These are phyloP conservation scores for Gephyroberyx darwinii DNA, from an alignment of 2,797 vertebrate genomes.

Conservation along the genomic window DNA sequence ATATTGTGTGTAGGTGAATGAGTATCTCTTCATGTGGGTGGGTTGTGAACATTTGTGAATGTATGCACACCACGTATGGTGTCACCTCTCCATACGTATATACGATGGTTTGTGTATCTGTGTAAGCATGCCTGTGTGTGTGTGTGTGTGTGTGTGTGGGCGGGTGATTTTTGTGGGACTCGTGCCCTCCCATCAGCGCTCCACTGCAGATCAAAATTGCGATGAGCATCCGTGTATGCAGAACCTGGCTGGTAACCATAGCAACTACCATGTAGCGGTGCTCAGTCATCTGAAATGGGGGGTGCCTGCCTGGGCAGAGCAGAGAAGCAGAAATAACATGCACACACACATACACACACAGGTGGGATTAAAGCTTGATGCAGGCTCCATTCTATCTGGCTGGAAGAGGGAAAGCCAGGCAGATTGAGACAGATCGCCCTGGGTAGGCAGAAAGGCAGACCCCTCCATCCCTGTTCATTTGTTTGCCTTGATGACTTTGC, in stretches of 20 bases:
- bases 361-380: slow-evolving; percentile 54
- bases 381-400: slow-evolving; percentile 35
- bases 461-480: slow-evolving; percentile 46
- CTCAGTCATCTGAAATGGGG: slow-evolving; percentile 75
- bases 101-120: slow-evolving; percentile 13
- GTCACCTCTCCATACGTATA: slow-evolving; percentile 29
- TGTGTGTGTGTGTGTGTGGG: slow-evolving; percentile 31
- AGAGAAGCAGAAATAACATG: slow-evolving; percentile 38
- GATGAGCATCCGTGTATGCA: slow-evolving; percentile 71
- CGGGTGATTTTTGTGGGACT: slow-evolving; percentile 52
- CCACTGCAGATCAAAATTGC: slow-evolving; percentile 76
- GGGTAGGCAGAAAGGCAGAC: slow-evolving; percentile 23
- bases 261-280: slow-evolving; percentile 80
- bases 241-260: slow-evolving; percentile 79
- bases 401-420: slow-evolving; percentile 26
- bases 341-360: slow-evolving; percentile 23
- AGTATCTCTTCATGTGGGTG: slow-evolving; percentile 51
- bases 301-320: slow-evolving; percentile 61
- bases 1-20: slow-evolving; percentile 50
- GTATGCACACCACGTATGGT: slow-evolving; percentile 1
- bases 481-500: slow-evolving; percentile 62
- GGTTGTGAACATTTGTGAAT: slow-evolving; percentile 48
- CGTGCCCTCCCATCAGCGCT: slow-evolving; percentile 56
- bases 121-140: background rate
- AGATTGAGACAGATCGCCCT: slow-evolving; percentile 58